Evolutionary conservation across 2,888 invertebrate species (phyloP).

Genomic region (Slavum lentiscoides): DNA sequence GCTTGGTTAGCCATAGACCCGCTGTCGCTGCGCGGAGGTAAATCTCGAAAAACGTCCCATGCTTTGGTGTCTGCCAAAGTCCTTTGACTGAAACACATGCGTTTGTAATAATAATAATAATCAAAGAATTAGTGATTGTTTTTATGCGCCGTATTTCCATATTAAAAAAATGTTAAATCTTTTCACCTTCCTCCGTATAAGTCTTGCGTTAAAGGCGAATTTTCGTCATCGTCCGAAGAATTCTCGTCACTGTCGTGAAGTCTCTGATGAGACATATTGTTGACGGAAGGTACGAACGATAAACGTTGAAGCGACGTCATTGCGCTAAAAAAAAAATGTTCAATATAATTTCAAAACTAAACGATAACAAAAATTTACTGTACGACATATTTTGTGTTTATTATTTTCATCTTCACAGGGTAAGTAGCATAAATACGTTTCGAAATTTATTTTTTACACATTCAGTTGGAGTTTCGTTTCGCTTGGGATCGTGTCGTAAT

Average conservation of each 20-base stretch:
- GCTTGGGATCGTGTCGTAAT: too few species aligned
- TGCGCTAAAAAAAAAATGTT: slow-evolving; percentile 22
- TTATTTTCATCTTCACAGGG: not conserved
- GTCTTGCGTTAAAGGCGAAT: slow-evolving; percentile 82
- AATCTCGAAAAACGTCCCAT: slow-evolving; percentile 96
- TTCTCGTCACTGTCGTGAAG: slow-evolving; percentile 63
- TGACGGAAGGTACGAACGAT: slow-evolving; percentile 49
- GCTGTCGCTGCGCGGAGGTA: slow-evolving; percentile 85
- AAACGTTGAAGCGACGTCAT: slow-evolving; percentile 49
- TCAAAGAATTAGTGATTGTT: not conserved
- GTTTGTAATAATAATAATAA: not conserved
- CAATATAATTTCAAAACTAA: not conserved
- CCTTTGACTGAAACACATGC: slow-evolving; percentile 69
- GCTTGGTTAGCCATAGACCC: slow-evolving; percentile 87
- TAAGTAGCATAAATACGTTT: not conserved
- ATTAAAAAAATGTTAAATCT: too few species aligned
- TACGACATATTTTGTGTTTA: not conserved
- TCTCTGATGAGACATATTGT: slow-evolving; percentile 48
- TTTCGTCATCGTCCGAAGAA: slow-evolving; percentile 86
- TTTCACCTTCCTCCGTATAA: slow-evolving; percentile 87
- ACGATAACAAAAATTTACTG: not conserved
- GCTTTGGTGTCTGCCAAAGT: slow-evolving; percentile 86
- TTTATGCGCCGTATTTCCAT: too few species aligned
- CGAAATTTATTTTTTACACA: not conserved
- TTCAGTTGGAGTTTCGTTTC: too few species aligned